A percentile compares a stretch with the other conserved stretches of the same genome.
Conservation (phyloP, 2,797 vertebrate genomes). For the Notoglanidium macrostoma region DNA sequence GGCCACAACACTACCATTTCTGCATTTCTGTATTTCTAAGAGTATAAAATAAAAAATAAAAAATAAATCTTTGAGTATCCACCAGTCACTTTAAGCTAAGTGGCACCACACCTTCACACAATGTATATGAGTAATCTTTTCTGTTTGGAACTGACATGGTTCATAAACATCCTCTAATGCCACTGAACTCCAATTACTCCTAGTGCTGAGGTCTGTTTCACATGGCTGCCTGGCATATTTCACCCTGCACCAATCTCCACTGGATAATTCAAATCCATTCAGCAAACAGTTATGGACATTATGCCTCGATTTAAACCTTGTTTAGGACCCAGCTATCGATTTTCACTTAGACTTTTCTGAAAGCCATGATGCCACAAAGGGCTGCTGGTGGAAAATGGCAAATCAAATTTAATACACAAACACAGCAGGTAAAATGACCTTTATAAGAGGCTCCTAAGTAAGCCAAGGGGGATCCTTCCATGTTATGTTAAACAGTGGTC, state of each 20-base stretch:
- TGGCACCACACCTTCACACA: neutral
- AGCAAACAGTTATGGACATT: slow-evolving; percentile 60
- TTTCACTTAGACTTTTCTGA: slow-evolving; percentile 57
- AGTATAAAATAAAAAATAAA: neutral
- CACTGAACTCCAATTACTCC: slow-evolving; percentile 45
- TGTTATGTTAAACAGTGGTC: slow-evolving; percentile 60
- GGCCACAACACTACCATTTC: neutral
- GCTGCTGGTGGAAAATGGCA: slow-evolving; percentile 57
- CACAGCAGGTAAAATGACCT: slow-evolving; percentile 62
- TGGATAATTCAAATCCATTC: slow-evolving; percentile 48
- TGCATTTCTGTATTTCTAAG: neutral
- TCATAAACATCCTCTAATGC: slow-evolving; percentile 28
- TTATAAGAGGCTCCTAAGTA: slow-evolving; percentile 60
- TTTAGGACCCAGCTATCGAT: slow-evolving; percentile 61
- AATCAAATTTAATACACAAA: slow-evolving; percentile 62
- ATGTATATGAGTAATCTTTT: neutral
- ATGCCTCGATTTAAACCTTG: slow-evolving; percentile 61
- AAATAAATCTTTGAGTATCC: neutral
- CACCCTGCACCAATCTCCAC: slow-evolving; percentile 35
- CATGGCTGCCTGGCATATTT: slow-evolving; percentile 45
- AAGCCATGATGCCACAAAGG: slow-evolving; percentile 38
- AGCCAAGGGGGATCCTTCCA: slow-evolving; percentile 55
- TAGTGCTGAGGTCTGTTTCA: slow-evolving; percentile 40
- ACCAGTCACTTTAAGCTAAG: neutral
- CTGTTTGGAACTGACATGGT: slow-evolving; percentile 20